A percentile compares a stretch with the other conserved stretches of the same genome.
Conservation (phyloP, 2,888 invertebrate genomes). For the Gastrophysa polygoni region DNA sequence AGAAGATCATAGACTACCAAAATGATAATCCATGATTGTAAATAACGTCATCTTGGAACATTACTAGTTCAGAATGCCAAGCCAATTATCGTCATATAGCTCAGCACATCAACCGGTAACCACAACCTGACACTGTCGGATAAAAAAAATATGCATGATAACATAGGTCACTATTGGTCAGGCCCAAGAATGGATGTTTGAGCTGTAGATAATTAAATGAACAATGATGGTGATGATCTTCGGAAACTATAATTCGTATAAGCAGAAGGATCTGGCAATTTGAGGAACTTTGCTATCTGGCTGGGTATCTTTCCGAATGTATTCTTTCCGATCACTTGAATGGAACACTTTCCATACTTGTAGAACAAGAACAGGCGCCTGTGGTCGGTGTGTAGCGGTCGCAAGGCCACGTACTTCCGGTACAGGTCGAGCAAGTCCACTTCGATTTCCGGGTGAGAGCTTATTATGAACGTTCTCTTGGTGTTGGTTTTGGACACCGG, state of each 20-base stretch:
- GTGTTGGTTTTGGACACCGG: conserved; percentile 20
- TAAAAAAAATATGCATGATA: too few species aligned
- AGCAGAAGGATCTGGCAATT: conserved; percentile 21
- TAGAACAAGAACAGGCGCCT: conserved; percentile 27
- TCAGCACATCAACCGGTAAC: too few species aligned
- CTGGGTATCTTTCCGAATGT: conserved; percentile 25
- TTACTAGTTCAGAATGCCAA: too few species aligned
- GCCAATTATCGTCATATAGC: too few species aligned
- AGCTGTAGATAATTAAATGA: too few species aligned
- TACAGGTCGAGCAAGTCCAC: neutral
- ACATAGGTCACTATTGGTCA: too few species aligned
- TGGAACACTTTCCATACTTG: conserved; percentile 22
- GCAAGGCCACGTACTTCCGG: neutral
- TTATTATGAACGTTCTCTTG: conserved; percentile 1
- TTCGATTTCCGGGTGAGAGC: neutral
- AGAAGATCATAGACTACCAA: too few species aligned
- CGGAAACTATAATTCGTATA: conserved; percentile 28
- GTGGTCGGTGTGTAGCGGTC: neutral
- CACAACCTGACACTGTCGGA: too few species aligned
- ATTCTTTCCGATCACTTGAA: conserved; percentile 25
- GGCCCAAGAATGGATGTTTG: too few species aligned
- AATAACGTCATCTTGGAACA: too few species aligned
- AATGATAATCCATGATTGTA: too few species aligned
- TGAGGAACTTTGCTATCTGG: conserved; percentile 28
- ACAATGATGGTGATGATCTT: conserved; percentile 13